Percentiles rank a stretch among this genome's conserved stretches.
Evolutionary conservation across 1,140 invertebrate species (phyloP).

Genomic region (Heliconius hermathena): DNA sequence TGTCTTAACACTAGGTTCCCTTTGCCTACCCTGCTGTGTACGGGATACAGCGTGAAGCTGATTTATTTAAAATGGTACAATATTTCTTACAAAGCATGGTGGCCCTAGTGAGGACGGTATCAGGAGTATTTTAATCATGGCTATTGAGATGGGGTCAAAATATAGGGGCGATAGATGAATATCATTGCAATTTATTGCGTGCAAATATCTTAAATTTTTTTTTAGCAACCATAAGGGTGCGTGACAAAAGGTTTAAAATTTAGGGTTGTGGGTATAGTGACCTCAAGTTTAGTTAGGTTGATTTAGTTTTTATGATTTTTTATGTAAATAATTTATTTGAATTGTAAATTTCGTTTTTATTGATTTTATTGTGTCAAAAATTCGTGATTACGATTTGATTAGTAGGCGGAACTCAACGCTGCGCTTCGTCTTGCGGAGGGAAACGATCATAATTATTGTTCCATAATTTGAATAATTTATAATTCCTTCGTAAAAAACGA

Average conservation of each 20-base stretch:
- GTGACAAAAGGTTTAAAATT: slow-evolving; percentile 18
- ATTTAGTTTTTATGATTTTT: neutral
- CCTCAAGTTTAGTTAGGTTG: neutral
- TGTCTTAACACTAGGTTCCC: no score
- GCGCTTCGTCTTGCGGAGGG: no score
- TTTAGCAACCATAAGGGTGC: neutral
- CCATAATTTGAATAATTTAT: no score
- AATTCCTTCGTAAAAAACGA: neutral
- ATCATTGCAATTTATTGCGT: slow-evolving; percentile 51
- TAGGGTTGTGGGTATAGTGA: neutral
- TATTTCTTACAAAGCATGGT: neutral
- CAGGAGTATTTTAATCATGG: slow-evolving; percentile 35
- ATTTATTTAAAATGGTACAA: neutral
- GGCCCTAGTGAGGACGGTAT: slow-evolving; percentile 7
- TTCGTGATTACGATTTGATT: no score
- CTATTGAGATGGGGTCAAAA: slow-evolving; percentile 34
- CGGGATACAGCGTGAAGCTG: no score
- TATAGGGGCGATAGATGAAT: slow-evolving; percentile 49
- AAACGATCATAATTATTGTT: no score
- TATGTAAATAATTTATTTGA: neutral
- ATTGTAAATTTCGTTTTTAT: neutral
- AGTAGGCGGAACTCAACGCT: no score
- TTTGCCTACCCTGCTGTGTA: no score
- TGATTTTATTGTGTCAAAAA: no score
- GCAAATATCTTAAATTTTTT: slow-evolving; percentile 36